A percentile compares a stretch with the other conserved stretches of the same genome.
Conservation (phyloP, 2,113 vertebrate genomes). For the Pelodiscus sinensis region DNA sequence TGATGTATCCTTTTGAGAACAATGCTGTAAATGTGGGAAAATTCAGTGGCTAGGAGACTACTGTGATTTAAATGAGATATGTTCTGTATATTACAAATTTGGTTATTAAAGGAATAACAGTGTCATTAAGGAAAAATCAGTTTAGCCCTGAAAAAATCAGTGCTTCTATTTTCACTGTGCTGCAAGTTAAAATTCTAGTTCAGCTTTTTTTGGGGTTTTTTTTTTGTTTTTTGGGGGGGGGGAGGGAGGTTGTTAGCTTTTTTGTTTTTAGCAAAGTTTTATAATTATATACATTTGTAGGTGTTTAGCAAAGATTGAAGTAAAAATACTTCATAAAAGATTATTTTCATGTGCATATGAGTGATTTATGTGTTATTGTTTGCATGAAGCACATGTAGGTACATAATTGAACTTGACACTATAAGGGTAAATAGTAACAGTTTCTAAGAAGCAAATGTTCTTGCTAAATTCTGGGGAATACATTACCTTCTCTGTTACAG, state of each 20-base stretch:
- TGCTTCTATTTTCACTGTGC: neutral
- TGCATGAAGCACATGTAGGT: neutral
- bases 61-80: rapidly evolving
- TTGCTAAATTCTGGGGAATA: constrained; percentile 29
- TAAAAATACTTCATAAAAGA: neutral
- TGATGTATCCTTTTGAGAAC: neutral
- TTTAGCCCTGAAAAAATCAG: neutral
- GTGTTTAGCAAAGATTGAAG: too few species aligned
- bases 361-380: neutral
- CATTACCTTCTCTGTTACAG: neutral
- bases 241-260: neutral
- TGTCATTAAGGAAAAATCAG: neutral
- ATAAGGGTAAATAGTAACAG: neutral
- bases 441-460: constrained; percentile 43
- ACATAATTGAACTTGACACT: neutral
- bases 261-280: neutral
- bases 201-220: neutral
- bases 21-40: neutral
- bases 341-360: neutral
- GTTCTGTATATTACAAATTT: neutral
- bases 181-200: neutral
- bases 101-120: neutral
- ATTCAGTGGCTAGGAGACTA: neutral
- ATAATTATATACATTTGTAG: too few species aligned
- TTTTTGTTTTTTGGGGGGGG: neutral